A percentile compares a stretch with the other conserved stretches of the same genome.
Evolutionary conservation across 2,888 invertebrate genomes (phyloP).

Genomic region (Abscondita cerata): DNA sequence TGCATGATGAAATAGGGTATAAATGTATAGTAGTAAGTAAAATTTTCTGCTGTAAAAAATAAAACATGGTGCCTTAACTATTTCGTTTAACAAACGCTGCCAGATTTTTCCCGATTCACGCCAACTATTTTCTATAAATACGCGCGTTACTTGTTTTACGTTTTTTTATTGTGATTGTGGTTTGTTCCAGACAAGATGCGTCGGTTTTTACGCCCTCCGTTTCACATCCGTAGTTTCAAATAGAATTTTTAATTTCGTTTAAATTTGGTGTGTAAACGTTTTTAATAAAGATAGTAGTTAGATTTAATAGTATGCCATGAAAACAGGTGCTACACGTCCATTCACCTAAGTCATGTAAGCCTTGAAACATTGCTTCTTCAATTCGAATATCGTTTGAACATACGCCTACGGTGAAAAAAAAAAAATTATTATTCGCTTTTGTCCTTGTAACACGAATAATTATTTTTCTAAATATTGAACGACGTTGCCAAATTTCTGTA

Average conservation of each 20-base stretch:
- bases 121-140: slow-evolving; percentile 13
- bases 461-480: slow-evolving; percentile 1
- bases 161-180: slow-evolving; percentile 5
- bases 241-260: not conserved
- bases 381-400: slow-evolving; percentile 16
- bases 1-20: too few species aligned
- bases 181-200: not conserved
- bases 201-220: not conserved
- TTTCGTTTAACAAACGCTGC: not conserved
- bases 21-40: too few species aligned
- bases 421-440: slow-evolving; percentile 18
- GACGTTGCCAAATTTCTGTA: too few species aligned
- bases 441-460: slow-evolving; percentile 23
- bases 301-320: slow-evolving; percentile 42
- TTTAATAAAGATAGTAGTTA: slow-evolving; percentile 20
- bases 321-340: slow-evolving; percentile 46
- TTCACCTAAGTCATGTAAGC: slow-evolving; percentile 45
- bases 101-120: not conserved
- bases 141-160: not conserved
- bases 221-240: not conserved
- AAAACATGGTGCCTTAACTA: too few species aligned
- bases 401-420: slow-evolving; percentile 13
- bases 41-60: too few species aligned
- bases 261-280: not conserved
- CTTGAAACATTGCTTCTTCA: slow-evolving; percentile 34